Conservation (phyloP, 1,140 invertebrate species). For the Sesamia nonagrioides region DNA sequence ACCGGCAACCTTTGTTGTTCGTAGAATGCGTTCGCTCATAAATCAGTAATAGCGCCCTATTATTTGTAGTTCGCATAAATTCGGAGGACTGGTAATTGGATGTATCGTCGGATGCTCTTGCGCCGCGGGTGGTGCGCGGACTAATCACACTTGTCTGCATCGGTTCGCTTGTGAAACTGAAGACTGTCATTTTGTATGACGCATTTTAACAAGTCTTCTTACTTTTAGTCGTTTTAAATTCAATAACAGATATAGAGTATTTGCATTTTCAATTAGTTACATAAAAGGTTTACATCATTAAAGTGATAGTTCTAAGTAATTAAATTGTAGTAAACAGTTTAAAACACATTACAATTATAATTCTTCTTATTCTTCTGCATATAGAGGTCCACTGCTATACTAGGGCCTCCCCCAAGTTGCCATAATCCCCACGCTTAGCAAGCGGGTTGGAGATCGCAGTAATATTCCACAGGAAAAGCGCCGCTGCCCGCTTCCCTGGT, state of each 20-base stretch:
- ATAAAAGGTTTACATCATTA: constrained; percentile 5
- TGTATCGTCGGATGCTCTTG: constrained; percentile 43
- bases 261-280: neutral
- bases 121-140: constrained; percentile 69
- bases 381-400: too few relatives aligned
- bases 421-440: too few relatives aligned
- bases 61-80: constrained; percentile 77
- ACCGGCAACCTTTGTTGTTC: constrained; percentile 59
- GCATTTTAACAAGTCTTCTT: neutral
- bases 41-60: constrained; percentile 79
- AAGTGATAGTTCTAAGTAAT: neutral
- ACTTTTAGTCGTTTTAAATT: neutral
- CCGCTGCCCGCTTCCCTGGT: too few relatives aligned
- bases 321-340: neutral
- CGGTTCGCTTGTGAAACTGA: constrained; percentile 25
- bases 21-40: constrained; percentile 68
- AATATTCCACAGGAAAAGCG: too few relatives aligned
- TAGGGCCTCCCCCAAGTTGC: neutral
- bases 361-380: too few relatives aligned
- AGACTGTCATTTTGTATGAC: constrained; percentile 6
- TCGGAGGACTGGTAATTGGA: constrained; percentile 66
- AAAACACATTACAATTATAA: constrained; percentile 3
- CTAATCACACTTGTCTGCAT: constrained; percentile 27
- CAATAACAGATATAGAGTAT: neutral
- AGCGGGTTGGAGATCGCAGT: too few relatives aligned